Base-by-base conservation (phyloP, 2,113 vertebrate genomes). In the Polypterus senegalus region DNA sequence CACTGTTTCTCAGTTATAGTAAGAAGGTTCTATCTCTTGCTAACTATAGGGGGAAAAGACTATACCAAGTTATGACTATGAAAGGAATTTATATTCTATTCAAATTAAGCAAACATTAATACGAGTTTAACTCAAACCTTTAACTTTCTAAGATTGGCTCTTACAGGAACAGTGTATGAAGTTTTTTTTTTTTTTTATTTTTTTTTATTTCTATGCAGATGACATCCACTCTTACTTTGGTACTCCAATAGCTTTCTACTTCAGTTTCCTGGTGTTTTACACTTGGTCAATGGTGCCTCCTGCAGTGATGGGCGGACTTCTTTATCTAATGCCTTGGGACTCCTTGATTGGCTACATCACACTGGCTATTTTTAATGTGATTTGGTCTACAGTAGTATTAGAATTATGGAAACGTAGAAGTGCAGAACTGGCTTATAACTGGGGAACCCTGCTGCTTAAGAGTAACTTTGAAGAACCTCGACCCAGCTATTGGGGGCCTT, bases 201-300 rank as follows among this genome's bases (percentile, higher is more conserved):
- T 52, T 7, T 52, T 52, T 52, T 3, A 43, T 61, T 43, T 61
- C 46, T 45, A 7, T 65, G 48, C 79, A 89, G 88, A 89, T 67
- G 66, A 66, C 11, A 76, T 89, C 63, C 84, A 84, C 1, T 65
- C 58, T 2, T 89, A 89, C 59, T 89, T 89, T 49, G 88, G 88
- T 27, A 77, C 73, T 49, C 61, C 79, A 1, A 66, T 89, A 9
- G 87, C 74, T 0, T 84, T 86, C 61, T 89, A 89, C 78, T 89
- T 89, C 77, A 83, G 85, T 66, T 89, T 89, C 64, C 76, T 89
- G 3, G 87, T 85, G 68, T 89, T 84, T 76, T 89, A 89, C 81
- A 89, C 87, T 10, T 79, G 81, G 78, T 82, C 85, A 45, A 72
- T 89, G 64, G 69, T 87, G 8, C 83, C 81, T 7, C 83, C 83